phyloP scores from a whole-genome alignment of 2,797 vertebrate genomes.

The Gambelia wislizenii region DNA sequence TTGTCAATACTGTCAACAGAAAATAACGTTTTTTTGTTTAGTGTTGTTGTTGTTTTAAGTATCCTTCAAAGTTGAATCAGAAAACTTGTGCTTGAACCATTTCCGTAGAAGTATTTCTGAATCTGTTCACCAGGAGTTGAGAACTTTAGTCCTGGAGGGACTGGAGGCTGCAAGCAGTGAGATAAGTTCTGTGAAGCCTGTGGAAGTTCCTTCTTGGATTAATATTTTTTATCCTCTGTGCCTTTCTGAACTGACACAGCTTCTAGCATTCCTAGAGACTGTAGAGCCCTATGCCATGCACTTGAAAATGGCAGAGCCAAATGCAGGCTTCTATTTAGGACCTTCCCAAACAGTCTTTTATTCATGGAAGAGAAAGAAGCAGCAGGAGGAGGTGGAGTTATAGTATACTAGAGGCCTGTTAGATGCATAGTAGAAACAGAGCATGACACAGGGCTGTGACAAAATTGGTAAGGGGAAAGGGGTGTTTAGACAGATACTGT shows the following conservation, averaged over 20 bases:
- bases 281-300: not conserved
- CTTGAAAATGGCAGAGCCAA: not conserved
- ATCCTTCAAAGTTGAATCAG: too few species aligned
- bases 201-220: not conserved
- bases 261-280: not conserved
- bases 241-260: not conserved
- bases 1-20: too few species aligned
- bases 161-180: too few species aligned
- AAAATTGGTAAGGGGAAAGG: too few species aligned
- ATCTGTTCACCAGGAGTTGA: not conserved
- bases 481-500: too few species aligned
- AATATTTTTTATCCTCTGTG: not conserved
- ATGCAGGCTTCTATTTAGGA: not conserved
- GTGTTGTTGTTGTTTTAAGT: too few species aligned
- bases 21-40: too few species aligned
- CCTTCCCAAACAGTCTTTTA: not conserved
- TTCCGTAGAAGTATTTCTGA: not conserved
- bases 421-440: not conserved
- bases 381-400: not conserved
- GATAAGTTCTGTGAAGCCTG: not conserved
- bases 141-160: not conserved
- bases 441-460: too few species aligned
- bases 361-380: not conserved
- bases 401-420: not conserved
- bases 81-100: not conserved